Base-by-base conservation (phyloP, 2,113 vertebrate species). In the Triplophysa siluroides region DNA sequence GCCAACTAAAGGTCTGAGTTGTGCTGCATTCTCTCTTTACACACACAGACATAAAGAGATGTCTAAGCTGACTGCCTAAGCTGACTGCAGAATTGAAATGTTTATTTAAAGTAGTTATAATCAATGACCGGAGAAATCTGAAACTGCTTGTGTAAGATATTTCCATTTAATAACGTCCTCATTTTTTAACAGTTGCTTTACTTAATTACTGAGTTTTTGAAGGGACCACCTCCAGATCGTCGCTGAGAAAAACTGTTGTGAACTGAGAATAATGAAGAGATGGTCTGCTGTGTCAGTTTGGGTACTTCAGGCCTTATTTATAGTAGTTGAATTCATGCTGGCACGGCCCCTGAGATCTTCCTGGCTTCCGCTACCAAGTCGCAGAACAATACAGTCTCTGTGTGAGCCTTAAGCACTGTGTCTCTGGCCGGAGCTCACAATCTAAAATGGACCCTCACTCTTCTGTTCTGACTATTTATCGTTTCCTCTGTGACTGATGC, bases 321-420 rank as follows among this genome's bases (percentile, higher is more conserved):
- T 80, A 74, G 78, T 73, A 67, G 45, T 66, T 58, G 7, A 58
- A 66, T 74, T 80, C 60, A 67, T 33, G 23, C 78, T 65, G 70
- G 41, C 70, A 54, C 18, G 4, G 62, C 19, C 45, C n/a, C 45
- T 76, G 74, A 65, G 45, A n/a, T 74, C 58, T 45, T 56, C 29
- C 78, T 65, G 26, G 61, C 69, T 80, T 80, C 78, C 78, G 50
- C 69, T 76, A 45, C 62, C 45, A 43, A 54, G 33, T n/a, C 38
- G 13, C 56, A 19, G 70, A 75, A 80, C 78, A 80, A 80, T 67
- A 21, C 52, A 24, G 62, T 54, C 79, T 81, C 79, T 81, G 71
- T 81, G 47, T 45, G 58, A 52, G 45, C 64, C 58, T 65, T 65
- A 65, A 64, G 52, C 38, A 64, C 58, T 64, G 70, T 80, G 16